Conservation (phyloP, 2,113 vertebrate genomes). For the Columba livia region DNA sequence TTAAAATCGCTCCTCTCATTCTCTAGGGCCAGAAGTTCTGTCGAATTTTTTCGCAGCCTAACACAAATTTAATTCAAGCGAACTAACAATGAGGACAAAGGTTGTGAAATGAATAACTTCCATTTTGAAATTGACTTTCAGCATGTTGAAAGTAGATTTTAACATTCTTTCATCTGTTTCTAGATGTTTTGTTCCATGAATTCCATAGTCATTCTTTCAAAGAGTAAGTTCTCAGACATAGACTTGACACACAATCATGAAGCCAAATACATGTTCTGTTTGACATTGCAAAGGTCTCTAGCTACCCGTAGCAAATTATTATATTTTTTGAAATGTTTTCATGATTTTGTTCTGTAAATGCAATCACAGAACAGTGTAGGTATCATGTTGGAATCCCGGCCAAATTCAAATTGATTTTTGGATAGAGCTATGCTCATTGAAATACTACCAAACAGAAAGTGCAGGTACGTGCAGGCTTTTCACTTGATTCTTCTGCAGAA, state of each 20-base stretch:
- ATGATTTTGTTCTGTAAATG: not conserved
- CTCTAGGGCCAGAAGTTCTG: not conserved
- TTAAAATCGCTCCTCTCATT: not conserved
- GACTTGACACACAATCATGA: fast-evolving
- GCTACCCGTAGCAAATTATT: not conserved
- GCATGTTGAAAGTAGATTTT: not conserved
- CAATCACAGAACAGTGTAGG: not conserved
- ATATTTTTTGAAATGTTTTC: not conserved
- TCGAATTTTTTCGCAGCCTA: not conserved
- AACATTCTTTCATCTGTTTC: not conserved
- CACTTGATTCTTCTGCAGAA: not conserved
- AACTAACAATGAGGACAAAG: not conserved
- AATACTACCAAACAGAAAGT: not conserved
- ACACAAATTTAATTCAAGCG: not conserved
- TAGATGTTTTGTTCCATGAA: not conserved
- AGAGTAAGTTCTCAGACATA: not conserved
- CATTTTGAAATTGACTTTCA: not conserved
- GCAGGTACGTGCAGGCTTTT: not conserved
- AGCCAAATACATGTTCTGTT: not conserved
- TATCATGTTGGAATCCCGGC: not conserved
- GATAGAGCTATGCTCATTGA: not conserved
- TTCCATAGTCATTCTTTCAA: not conserved
- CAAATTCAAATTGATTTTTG: not conserved
- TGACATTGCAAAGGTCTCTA: not conserved
- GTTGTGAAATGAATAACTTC: not conserved